Base-by-base conservation (phyloP, 2,797 vertebrate species). In the Ispidina picta region DNA sequence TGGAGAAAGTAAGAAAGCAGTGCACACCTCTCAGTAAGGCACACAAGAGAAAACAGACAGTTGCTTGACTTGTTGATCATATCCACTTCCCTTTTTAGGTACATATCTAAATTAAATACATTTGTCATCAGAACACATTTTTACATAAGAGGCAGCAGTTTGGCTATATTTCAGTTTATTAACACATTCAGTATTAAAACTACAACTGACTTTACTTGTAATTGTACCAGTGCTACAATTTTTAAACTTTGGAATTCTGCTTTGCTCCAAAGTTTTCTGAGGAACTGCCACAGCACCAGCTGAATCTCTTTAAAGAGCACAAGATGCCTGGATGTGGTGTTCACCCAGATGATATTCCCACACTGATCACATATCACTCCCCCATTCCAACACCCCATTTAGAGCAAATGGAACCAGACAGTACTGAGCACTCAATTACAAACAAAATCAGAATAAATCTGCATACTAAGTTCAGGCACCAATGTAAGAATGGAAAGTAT, bases 311-410 rank as follows among this genome's bases (percentile, higher is more conserved):
- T 23, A 22, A 72, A 72, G 85, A 15, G 3, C n/a, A 9, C 15
- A 25, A 58, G 7, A 54, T 54, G 25, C 15, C 48, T 72, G 52
- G 19, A 82, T 35, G 35, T 8, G 9, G 52, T 55, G 10, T 29
- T 80, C 37, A 66, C 20, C 12, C 23, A 52, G 20, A n/a, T 64
- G 25, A 88, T 58, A 86, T 33, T 59, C 82, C 71, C 68, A 88
- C 60, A n/a, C 46, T 29, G 51, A 29, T 2, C 60, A 71, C 0
- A 0, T 16, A 31, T 16, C 5, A 0, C 22, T 71, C 26, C 63
- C 79, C 60, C 25, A 17, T 33, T 21, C 49, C 12, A 15, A 49
- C 56, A 88, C 9, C 19, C 71, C 17, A 5, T 4, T 18, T 29
- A 14, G 12, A 58, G 37, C 55, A 48, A 71, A 85, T 6, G n/a